These are phyloP conservation scores for Muscina levida DNA, from an alignment of 2,888 invertebrate species.

Conservation along the genomic window DNA sequence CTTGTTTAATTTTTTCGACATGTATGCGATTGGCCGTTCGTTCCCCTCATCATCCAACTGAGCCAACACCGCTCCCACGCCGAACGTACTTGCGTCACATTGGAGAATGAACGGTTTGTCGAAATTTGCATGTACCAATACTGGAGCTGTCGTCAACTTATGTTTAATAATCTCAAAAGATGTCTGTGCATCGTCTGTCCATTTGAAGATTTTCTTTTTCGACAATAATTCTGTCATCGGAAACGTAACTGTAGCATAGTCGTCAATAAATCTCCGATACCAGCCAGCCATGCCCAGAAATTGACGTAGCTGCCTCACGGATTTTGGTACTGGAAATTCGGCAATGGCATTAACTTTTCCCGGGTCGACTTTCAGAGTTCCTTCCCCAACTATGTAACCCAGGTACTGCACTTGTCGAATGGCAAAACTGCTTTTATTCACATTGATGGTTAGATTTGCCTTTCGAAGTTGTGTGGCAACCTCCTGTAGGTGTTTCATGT, in stretches of 20 bases:
- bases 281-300: slow-evolving; percentile 27
- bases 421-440: neutral
- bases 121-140: slow-evolving; percentile 16
- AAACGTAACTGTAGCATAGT: slow-evolving; percentile 47
- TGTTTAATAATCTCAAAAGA: slow-evolving; percentile 32
- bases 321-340: neutral
- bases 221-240: slow-evolving; percentile 38
- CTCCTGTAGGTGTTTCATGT: neutral
- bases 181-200: slow-evolving; percentile 35
- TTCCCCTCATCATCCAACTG: slow-evolving; percentile 23
- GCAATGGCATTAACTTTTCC: neutral
- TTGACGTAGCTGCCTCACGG: neutral
- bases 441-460: neutral
- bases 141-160: slow-evolving; percentile 17
- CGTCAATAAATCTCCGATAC: slow-evolving; percentile 56
- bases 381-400: neutral
- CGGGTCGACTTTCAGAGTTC: neutral
- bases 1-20: neutral
- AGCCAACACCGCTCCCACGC: neutral
- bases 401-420: slow-evolving; percentile 5
- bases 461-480: neutral
- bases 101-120: neutral
- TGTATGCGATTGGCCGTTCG: slow-evolving; percentile 32
- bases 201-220: slow-evolving; percentile 41
- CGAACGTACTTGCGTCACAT: neutral